Conservation (phyloP, 2,113 vertebrate species). For the Corythoichthys intestinalis region DNA sequence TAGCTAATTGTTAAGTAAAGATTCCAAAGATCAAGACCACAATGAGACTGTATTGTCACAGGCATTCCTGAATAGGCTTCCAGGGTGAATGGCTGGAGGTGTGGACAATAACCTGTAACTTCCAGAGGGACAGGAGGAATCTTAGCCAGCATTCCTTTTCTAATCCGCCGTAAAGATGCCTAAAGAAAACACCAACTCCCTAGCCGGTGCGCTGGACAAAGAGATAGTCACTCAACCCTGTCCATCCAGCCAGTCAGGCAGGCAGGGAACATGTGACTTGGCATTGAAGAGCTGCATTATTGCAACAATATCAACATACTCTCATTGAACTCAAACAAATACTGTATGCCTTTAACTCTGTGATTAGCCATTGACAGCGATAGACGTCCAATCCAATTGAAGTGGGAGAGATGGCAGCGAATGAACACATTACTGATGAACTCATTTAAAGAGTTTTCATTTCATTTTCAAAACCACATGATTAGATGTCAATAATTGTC, state of each 20-base stretch:
- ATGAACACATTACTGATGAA: too few relatives aligned
- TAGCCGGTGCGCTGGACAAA: slow-evolving; percentile 49
- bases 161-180: slow-evolving; percentile 69
- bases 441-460: too few relatives aligned
- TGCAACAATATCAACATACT: background rate
- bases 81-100: slow-evolving; percentile 56
- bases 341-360: background rate
- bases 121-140: slow-evolving; percentile 58
- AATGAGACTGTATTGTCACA: slow-evolving; percentile 51
- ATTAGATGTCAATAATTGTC: too few relatives aligned
- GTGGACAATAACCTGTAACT: slow-evolving; percentile 63
- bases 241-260: slow-evolving; percentile 37
- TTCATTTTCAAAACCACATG: too few relatives aligned
- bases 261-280: slow-evolving; percentile 27
- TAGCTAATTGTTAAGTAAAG: slow-evolving; percentile 58
- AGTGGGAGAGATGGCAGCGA: too few relatives aligned
- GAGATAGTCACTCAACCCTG: slow-evolving; percentile 44
- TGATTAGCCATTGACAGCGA: background rate
- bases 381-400: too few relatives aligned
- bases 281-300: slow-evolving; percentile 6
- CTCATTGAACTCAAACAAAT: background rate
- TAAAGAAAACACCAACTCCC: slow-evolving; percentile 58
- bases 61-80: slow-evolving; percentile 63
- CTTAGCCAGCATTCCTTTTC: slow-evolving; percentile 71
- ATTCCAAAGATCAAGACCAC: slow-evolving; percentile 22